Evolutionary conservation across 2,797 vertebrate species (phyloP).

Genomic region (Hippoglossus hippoglossus): DNA sequence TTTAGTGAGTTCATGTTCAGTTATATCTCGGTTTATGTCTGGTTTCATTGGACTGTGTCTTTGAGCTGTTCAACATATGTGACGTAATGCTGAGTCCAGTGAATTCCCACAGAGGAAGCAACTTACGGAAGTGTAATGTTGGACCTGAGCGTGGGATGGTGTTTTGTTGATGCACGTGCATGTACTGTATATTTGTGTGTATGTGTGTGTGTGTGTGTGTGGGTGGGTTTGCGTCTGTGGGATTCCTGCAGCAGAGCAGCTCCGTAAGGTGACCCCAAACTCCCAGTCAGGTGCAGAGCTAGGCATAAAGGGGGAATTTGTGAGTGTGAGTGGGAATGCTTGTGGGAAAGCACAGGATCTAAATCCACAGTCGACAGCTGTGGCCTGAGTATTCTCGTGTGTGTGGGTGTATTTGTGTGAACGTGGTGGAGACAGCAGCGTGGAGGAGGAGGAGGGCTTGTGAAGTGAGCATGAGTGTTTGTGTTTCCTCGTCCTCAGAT

Average conservation of each 20-base stretch:
- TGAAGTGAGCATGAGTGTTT: slow-evolving; percentile 66
- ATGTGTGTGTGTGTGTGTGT: slow-evolving; percentile 33
- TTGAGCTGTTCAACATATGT: slow-evolving; percentile 70
- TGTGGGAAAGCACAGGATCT: slow-evolving; percentile 78
- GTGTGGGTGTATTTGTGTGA: slow-evolving; percentile 56
- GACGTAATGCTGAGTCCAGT: slow-evolving; percentile 49
- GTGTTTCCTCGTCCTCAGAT: slow-evolving; percentile 66
- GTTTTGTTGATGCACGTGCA: slow-evolving; percentile 58
- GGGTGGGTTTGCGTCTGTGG: slow-evolving; percentile 8
- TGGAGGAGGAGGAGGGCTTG: slow-evolving; percentile 46
- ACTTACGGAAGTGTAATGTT: slow-evolving; percentile 55
- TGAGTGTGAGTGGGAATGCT: slow-evolving; percentile 69
- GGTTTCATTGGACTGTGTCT: slow-evolving; percentile 7
- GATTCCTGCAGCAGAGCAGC: slow-evolving; percentile 68
- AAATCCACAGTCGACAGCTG: slow-evolving; percentile 84
- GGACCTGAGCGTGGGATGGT: slow-evolving; percentile 46
- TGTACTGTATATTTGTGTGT: slow-evolving; percentile 39
- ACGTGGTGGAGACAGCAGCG: slow-evolving; percentile 43
- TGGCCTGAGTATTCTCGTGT: slow-evolving; percentile 55
- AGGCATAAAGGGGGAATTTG: slow-evolving; percentile 80
- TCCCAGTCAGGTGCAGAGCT: slow-evolving; percentile 82
- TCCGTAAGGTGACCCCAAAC: slow-evolving; percentile 80
- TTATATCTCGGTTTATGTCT: slow-evolving; percentile 4
- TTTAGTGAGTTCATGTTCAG: no score
- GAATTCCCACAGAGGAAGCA: slow-evolving; percentile 74